Percentiles rank a stretch among this genome's conserved stretches.
phyloP scores from a whole-genome alignment of 1,140 invertebrate species.

The Gryon sp. region DNA sequence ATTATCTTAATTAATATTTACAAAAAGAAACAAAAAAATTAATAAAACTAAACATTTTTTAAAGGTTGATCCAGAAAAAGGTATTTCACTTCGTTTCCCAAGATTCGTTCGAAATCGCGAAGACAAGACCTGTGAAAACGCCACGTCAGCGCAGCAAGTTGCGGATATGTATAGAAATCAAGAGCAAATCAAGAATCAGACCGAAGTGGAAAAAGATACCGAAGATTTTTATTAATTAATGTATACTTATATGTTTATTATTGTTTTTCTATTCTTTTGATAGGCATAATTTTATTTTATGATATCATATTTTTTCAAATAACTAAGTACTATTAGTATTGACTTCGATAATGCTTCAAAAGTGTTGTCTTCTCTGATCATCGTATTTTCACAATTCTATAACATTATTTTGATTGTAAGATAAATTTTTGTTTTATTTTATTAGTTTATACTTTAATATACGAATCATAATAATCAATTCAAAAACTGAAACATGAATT shows the following conservation, averaged over 20 bases:
- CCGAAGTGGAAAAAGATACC: constrained; percentile 72
- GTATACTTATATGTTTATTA: constrained; percentile 4
- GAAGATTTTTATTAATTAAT: constrained; percentile 87
- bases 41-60: neutral
- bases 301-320: neutral
- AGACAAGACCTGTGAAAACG: constrained; percentile 96
- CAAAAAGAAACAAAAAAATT: neutral
- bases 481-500: too few species aligned
- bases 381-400: neutral
- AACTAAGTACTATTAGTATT: too few species aligned
- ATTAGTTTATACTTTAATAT: too few species aligned
- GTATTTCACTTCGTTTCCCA: constrained; percentile 97
- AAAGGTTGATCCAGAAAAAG: constrained; percentile 92
- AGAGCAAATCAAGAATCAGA: constrained; percentile 93
- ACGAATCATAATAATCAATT: too few species aligned
- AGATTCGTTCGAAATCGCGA: constrained; percentile 95
- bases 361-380: neutral
- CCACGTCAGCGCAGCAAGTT: constrained; percentile 94
- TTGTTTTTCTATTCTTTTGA: neutral
- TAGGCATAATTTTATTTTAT: neutral
- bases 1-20: neutral
- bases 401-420: too few species aligned
- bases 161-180: constrained; percentile 91
- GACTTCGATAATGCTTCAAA: neutral
- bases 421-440: too few species aligned